Evolutionary conservation across 2,797 vertebrate species (phyloP).

Genomic region (Pogonophryne albipinna): DNA sequence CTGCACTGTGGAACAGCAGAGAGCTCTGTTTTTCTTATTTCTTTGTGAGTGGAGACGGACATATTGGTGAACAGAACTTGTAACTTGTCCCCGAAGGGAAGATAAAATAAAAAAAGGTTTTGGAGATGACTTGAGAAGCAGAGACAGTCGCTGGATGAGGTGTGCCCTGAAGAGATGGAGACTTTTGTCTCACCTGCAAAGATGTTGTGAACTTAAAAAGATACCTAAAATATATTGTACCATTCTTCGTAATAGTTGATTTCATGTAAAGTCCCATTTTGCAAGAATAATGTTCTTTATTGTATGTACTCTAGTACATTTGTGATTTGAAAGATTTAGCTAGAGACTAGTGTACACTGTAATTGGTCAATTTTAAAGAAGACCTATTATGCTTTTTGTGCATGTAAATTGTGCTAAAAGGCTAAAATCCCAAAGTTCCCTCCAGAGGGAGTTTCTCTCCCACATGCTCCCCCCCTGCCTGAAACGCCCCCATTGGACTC

Average conservation of each 20-base stretch:
- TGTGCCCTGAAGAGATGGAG: neutral
- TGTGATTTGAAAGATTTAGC: neutral
- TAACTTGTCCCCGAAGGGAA: conserved; percentile 12
- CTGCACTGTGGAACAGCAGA: conserved; percentile 42
- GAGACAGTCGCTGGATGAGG: neutral
- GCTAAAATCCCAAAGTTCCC: too few species aligned
- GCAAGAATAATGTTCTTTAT: neutral
- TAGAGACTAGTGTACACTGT: neutral
- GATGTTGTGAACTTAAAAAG: conserved; percentile 3
- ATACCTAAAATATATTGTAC: conserved; percentile 6
- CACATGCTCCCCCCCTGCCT: too few species aligned
- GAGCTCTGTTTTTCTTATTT: conserved; percentile 56
- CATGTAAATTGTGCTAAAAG: too few species aligned
- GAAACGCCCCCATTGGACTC: too few species aligned
- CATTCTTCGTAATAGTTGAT: neutral
- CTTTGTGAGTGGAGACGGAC: conserved; percentile 30
- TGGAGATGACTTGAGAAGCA: conserved; percentile 1
- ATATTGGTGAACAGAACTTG: conserved; percentile 22
- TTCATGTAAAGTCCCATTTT: neutral
- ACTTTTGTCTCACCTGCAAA: conserved; percentile 8
- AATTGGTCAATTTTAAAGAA: too few species aligned
- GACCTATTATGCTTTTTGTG: too few species aligned
- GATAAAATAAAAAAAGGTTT: conserved; percentile 12
- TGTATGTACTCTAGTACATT: neutral
- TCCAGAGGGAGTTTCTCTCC: too few species aligned